Evolutionary conservation across 2,113 vertebrate genomes (phyloP).

Genomic region (Beaufortia kweichowensis): DNA sequence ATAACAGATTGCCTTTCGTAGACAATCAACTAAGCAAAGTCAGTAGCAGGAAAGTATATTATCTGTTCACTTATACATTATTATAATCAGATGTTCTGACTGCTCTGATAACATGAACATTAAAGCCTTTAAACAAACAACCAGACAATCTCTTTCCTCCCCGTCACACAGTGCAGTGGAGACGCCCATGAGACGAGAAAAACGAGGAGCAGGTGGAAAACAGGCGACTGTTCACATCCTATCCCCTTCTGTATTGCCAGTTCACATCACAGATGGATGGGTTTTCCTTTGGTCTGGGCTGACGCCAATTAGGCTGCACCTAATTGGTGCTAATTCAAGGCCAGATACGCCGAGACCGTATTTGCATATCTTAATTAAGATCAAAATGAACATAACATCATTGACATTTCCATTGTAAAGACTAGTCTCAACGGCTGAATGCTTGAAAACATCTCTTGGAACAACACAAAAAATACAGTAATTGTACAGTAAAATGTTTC

Average conservation of each 20-base stretch:
- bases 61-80: conserved; percentile 31
- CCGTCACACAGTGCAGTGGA: conserved; percentile 25
- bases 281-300: not conserved
- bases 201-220: conserved; percentile 32
- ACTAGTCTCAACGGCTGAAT: not conserved
- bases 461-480: not conserved
- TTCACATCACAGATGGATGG: conserved; percentile 30
- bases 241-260: not conserved
- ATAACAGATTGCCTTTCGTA: too few species aligned
- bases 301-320: conserved; percentile 1
- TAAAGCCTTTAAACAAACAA: conserved; percentile 22
- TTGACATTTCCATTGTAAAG: not conserved
- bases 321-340: conserved; percentile 26
- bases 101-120: conserved; percentile 56
- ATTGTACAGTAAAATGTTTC: too few species aligned
- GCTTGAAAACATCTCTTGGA: not conserved
- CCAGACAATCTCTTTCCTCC: conserved; percentile 49
- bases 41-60: too few species aligned
- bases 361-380: conserved; percentile 11
- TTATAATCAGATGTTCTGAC: conserved; percentile 33
- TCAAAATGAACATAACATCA: conserved; percentile 14
- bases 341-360: not conserved
- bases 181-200: not conserved
- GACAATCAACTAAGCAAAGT: too few species aligned
- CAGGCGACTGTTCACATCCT: not conserved